phyloP scores from a whole-genome alignment of 2,113 vertebrate species.

The Riparia riparia region DNA sequence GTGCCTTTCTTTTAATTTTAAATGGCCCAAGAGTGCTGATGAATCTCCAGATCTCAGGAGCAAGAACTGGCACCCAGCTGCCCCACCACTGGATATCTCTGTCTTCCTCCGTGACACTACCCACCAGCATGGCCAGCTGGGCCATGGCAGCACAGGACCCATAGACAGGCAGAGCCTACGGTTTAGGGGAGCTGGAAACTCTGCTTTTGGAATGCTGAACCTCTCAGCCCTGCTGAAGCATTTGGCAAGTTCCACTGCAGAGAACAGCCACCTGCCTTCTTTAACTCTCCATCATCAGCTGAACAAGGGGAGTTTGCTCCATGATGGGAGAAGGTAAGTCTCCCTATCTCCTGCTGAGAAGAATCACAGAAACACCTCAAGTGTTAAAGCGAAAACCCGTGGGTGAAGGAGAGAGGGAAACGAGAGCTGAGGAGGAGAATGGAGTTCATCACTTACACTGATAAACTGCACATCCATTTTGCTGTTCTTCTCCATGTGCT shows the following conservation, averaged over 20 bases:
- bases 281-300: neutral
- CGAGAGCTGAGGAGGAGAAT: neutral
- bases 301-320: neutral
- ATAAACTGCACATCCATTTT: constrained; percentile 95
- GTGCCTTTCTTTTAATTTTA: neutral
- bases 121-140: neutral
- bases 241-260: neutral
- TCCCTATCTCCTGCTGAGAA: neutral
- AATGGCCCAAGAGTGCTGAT: neutral
- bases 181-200: neutral
- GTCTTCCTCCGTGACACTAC: neutral
- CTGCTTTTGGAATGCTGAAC: neutral
- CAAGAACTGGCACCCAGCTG: neutral
- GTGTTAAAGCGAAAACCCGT: neutral
- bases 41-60: neutral
- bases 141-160: neutral
- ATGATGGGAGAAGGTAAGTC: neutral
- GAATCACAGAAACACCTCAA: neutral
- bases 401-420: neutral
- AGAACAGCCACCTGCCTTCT: neutral
- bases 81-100: neutral
- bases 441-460: constrained; percentile 78
- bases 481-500: constrained; percentile 95
- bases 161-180: neutral
- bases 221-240: accelerated